Conservation (phyloP, 2,113 vertebrate species). For the Xyrauchen texanus region DNA sequence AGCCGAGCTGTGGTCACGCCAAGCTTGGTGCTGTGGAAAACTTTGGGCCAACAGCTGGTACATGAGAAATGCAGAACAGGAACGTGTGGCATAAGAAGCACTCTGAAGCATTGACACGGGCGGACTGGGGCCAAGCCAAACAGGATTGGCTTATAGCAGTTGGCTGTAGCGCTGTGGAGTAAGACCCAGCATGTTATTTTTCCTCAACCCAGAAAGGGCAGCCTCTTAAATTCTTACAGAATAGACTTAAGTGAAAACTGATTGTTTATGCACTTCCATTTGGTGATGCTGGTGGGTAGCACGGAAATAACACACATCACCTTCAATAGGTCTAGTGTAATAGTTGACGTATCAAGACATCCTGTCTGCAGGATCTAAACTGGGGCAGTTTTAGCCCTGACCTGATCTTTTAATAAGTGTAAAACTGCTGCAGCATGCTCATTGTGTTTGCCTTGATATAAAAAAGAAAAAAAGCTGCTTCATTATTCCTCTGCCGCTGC, state of each 20-base stretch:
- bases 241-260: too few species aligned
- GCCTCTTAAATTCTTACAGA: not conserved
- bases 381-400: too few species aligned
- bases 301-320: too few species aligned
- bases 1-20: not conserved
- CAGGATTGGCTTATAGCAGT: not conserved
- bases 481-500: not conserved
- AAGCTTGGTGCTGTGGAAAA: not conserved
- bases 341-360: too few species aligned
- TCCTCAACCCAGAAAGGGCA: not conserved
- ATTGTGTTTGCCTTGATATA: too few species aligned
- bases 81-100: not conserved
- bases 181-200: conserved; percentile 8
- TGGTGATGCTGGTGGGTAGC: too few species aligned
- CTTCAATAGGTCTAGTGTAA: too few species aligned
- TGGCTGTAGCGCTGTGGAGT: conserved; percentile 9
- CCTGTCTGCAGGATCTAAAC: too few species aligned
- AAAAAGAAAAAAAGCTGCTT: not conserved
- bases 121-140: not conserved
- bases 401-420: too few species aligned
- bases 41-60: not conserved
- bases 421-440: too few species aligned
- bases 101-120: not conserved
- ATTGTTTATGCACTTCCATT: too few species aligned
- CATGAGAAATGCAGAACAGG: not conserved